Base-by-base conservation (phyloP, 1,140 invertebrate species). In the Pectinophora gossypiella region DNA sequence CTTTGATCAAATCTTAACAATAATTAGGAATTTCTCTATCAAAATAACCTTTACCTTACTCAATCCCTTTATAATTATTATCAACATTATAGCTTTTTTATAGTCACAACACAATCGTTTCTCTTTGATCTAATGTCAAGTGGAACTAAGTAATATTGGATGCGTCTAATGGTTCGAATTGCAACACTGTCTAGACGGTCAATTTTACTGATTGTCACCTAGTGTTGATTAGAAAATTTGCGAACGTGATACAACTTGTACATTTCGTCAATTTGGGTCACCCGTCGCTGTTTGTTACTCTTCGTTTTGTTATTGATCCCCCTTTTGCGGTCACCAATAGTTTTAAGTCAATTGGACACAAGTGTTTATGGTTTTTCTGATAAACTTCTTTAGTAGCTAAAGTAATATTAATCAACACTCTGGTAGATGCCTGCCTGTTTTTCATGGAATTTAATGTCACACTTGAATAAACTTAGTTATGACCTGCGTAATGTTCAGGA, bases 161-260 rank as follows among this genome's bases (percentile, higher is more conserved):
- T 63, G 70, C 57, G 59, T 15, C 13, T 40, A 40, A 40, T 40
- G 36, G 3, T 59, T 56, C 56, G 55, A 67, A 79, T 74, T 74
- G 55, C 53, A 52, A 46, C 42, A 19, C 38, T 54, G 79, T 83
- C 79, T 83, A 80, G 79, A 83, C 79, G 48, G 19, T 69, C 76
- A 76, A 78, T 80, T 78, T 65, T 57, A 19, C 19, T 10, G 18
- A 54, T n/a, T n/a, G 61, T 61, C 64, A 68, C 63, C 57, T 58
- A 58, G 46, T 51, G 59, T 62, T 72, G 67, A 76, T 74, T 77
- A 67, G 58, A 60, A 76, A 78, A 72, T 76, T 76, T 72, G 72
- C 60, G 56, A 56, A 67, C 56, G 50, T 38, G 40, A 64, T 55
- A 54, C 66, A 32, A 61, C 57, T 64, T 57, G 54, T 50, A 51